Conservation (phyloP, 2,797 vertebrate species). For the Triplophysa bombifrons region DNA sequence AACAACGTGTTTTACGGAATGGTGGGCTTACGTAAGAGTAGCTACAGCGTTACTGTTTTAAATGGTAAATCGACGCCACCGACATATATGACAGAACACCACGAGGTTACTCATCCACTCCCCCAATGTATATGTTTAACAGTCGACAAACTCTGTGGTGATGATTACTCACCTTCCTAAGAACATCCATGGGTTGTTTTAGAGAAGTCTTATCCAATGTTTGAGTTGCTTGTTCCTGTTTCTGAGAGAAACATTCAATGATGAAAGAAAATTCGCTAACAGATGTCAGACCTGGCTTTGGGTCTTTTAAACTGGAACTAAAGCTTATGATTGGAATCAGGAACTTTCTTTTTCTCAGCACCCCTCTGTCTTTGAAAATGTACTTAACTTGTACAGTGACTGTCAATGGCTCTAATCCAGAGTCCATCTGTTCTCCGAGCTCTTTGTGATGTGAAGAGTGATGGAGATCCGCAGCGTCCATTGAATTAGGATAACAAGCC, state of each 20-base stretch:
- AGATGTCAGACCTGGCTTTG: not conserved
- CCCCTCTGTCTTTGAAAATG: not conserved
- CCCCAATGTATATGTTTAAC: not conserved
- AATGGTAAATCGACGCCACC: not conserved
- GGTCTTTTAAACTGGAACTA: not conserved
- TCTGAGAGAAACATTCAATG: not conserved
- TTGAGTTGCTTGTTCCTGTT: conserved; percentile 13
- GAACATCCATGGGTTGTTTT: not conserved
- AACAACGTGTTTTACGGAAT: not conserved
- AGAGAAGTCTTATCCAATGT: not conserved
- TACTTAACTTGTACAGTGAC: conserved; percentile 27
- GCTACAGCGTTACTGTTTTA: not conserved
- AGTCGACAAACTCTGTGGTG: not conserved
- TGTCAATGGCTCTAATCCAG: conserved; percentile 54
- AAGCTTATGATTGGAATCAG: conserved; percentile 3
- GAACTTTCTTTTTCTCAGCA: not conserved
- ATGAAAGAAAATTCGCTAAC: not conserved
- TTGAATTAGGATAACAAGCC: conserved; percentile 79
- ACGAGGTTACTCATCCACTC: not conserved
- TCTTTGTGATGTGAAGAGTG: conserved; percentile 55
- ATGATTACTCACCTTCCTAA: not conserved
- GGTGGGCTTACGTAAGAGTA: not conserved
- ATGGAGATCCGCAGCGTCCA: conserved; percentile 65
- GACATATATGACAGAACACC: not conserved
- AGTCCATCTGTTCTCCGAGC: conserved; percentile 62